Percentiles rank a stretch among this genome's conserved stretches.
These are phyloP conservation scores for Anoura caudifer DNA, from an alignment of 2,113 vertebrate genomes.

Conservation along the genomic window DNA sequence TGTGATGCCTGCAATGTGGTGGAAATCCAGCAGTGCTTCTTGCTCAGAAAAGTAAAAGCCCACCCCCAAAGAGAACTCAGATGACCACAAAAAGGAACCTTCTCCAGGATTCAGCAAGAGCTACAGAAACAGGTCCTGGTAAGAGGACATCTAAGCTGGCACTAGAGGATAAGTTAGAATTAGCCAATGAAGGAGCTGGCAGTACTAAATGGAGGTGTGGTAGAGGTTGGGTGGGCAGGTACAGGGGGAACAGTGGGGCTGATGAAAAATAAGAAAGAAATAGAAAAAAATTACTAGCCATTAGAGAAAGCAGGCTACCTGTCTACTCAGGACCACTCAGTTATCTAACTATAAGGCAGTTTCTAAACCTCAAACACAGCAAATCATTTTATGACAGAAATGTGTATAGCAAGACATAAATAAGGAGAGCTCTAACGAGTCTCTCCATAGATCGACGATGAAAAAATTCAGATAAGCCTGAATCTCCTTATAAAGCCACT, in stretches of 20 bases:
- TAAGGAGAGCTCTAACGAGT: background rate
- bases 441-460: background rate
- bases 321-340: background rate
- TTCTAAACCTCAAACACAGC: background rate
- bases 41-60: background rate
- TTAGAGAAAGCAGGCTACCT: background rate
- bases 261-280: background rate
- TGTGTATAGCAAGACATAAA: background rate
- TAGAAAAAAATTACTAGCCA: background rate
- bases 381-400: background rate
- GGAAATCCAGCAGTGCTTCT: background rate
- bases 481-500: background rate
- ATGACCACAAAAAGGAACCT: background rate
- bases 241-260: background rate
- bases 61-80: background rate
- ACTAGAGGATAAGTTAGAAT: background rate
- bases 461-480: background rate
- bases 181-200: background rate
- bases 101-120: background rate
- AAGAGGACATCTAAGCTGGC: background rate
- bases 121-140: background rate
- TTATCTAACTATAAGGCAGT: background rate
- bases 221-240: fast-evolving
- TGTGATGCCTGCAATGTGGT: background rate
- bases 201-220: background rate